A percentile compares a stretch with the other conserved stretches of the same genome.
Evolutionary conservation across 1,140 invertebrate species (phyloP).

Genomic region (Neodiprion virginianus): DNA sequence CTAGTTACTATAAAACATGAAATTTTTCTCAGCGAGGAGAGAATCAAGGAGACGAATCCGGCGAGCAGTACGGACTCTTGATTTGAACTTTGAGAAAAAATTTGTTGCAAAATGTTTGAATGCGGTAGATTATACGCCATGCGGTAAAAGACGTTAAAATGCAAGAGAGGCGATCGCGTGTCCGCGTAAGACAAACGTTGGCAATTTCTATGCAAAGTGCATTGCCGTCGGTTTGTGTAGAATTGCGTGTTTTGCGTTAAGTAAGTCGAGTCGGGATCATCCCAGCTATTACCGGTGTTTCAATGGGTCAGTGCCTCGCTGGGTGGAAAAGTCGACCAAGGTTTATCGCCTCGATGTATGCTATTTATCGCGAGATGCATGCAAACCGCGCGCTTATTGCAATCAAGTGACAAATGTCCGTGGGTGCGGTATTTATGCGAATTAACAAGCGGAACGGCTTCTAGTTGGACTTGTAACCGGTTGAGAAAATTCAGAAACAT

Average conservation of each 20-base stretch:
- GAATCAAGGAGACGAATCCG: too few relatives aligned
- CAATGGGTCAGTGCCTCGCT: not conserved
- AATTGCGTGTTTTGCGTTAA: slow-evolving; percentile 4
- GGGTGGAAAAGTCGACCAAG: slow-evolving; percentile 2
- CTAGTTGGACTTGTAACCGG: too few relatives aligned
- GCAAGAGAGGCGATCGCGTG: slow-evolving; percentile 3
- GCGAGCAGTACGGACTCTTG: too few relatives aligned
- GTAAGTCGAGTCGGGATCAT: not conserved
- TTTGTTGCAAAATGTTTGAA: too few relatives aligned
- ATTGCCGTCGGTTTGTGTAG: not conserved
- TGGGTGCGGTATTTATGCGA: too few relatives aligned
- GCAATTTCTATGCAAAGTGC: slow-evolving; percentile 1
- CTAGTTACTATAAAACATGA: too few relatives aligned
- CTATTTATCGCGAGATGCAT: not conserved
- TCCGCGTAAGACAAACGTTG: not conserved
- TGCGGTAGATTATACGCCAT: too few relatives aligned
- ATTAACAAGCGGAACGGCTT: too few relatives aligned
- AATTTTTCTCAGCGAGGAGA: too few relatives aligned
- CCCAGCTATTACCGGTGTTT: not conserved
- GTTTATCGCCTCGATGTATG: not conserved
- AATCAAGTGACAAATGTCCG: too few relatives aligned
- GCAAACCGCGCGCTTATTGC: not conserved
- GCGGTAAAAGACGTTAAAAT: not conserved
- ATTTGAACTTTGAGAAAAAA: too few relatives aligned
- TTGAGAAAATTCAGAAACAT: too few relatives aligned